Conservation (phyloP, 2,888 invertebrate species). For the Strigamia maritima region DNA sequence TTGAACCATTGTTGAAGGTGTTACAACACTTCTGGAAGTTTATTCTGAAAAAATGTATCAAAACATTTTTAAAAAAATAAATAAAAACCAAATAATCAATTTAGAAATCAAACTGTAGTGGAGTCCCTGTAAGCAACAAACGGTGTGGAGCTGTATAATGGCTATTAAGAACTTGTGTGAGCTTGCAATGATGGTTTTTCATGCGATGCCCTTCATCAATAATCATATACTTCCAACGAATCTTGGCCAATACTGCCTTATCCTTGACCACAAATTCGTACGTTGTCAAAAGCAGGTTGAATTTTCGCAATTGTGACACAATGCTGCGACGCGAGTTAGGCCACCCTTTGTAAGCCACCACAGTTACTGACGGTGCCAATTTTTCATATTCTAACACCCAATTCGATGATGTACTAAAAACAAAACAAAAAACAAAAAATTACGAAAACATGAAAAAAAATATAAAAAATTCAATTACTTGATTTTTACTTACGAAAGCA, state of each 20-base stretch:
- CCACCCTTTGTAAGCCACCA: constrained; percentile 70
- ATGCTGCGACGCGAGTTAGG: constrained; percentile 80
- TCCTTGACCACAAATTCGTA: constrained; percentile 99
- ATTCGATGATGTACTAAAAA: constrained; percentile 77
- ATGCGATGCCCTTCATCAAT: constrained; percentile 99
- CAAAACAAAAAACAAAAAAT: constrained; percentile 6
- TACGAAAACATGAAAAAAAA: no score
- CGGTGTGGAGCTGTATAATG: constrained; percentile 96
- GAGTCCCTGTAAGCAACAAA: constrained; percentile 91
- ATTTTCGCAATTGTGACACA: constrained; percentile 88
- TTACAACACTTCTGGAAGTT: constrained; percentile 96
- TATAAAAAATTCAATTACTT: no score
- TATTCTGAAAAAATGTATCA: constrained; percentile 69
- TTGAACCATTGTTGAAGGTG: constrained; percentile 99
- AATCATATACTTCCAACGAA: constrained; percentile 99
- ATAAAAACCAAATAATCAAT: no score
- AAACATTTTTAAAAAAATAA: no score
- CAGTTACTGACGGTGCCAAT: constrained; percentile 93
- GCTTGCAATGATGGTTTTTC: constrained; percentile 99
- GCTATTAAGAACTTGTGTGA: constrained; percentile 93
- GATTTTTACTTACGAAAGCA: constrained; percentile 76
- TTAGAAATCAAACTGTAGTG: constrained; percentile 64
- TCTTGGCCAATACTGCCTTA: constrained; percentile 89
- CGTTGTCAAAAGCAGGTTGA: constrained; percentile 96
- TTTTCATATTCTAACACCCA: constrained; percentile 99